A percentile compares a stretch with the other conserved stretches of the same genome.
Evolutionary conservation across 2,888 invertebrate species (phyloP).

Genomic region (Hirtodrosophila histrioides): DNA sequence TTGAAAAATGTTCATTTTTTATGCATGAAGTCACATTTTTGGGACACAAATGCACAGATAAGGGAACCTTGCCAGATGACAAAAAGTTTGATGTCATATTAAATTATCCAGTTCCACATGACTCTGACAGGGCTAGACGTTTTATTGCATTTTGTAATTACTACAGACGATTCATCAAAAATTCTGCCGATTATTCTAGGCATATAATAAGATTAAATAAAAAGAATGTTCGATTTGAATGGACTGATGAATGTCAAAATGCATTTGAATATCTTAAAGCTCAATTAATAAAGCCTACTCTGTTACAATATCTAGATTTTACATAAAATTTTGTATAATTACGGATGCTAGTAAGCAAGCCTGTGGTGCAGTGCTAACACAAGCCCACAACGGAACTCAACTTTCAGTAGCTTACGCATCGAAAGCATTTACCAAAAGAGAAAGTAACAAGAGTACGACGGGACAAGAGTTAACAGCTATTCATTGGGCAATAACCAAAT

Average conservation of each 20-base stretch:
- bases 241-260: constrained; percentile 1
- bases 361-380: constrained; percentile 12
- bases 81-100: too few relatives aligned
- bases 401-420: background rate
- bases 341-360: constrained; percentile 4
- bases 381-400: constrained; percentile 8
- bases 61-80: too few relatives aligned
- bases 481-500: constrained; percentile 9
- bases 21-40: too few relatives aligned
- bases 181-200: background rate
- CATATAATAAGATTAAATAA: constrained; percentile 5
- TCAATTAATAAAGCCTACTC: constrained; percentile 4
- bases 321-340: constrained; percentile 11
- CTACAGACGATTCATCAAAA: background rate
- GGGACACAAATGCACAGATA: too few relatives aligned
- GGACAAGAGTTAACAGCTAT: constrained; percentile 12
- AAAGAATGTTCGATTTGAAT: constrained; percentile 2
- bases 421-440: too few relatives aligned
- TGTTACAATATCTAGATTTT: background rate
- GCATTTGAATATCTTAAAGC: background rate
- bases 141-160: too few relatives aligned
- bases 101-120: too few relatives aligned
- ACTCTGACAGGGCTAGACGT: too few relatives aligned
- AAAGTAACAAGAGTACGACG: constrained; percentile 3
- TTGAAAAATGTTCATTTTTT: too few relatives aligned